Conservation (phyloP, 2,888 invertebrate species). For the Ctena decussata region DNA sequence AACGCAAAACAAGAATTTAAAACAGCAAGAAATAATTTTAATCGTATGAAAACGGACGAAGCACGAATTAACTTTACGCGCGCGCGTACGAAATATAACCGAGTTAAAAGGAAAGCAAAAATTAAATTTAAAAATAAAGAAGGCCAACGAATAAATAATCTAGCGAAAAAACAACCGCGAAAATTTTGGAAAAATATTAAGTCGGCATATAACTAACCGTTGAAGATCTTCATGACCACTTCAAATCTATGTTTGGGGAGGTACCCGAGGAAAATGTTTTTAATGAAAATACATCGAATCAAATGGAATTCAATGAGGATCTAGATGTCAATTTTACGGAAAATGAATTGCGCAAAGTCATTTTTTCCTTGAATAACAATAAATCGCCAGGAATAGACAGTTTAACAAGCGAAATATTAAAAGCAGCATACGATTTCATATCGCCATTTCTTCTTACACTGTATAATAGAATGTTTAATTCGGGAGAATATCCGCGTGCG, state of each 20-base stretch:
- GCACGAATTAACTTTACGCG: neutral
- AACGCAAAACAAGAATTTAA: neutral
- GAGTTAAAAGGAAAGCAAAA: neutral
- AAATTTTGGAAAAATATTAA: constrained; percentile 20
- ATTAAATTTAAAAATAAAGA: neutral
- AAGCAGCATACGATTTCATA: constrained; percentile 14
- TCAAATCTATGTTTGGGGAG: neutral
- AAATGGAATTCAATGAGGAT: constrained; percentile 1
- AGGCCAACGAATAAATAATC: neutral
- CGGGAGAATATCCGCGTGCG: constrained; percentile 12
- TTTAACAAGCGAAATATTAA: constrained; percentile 16
- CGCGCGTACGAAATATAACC: neutral
- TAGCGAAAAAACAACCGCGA: constrained; percentile 11
- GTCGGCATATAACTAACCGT: neutral
- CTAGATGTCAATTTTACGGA: constrained; percentile 19
- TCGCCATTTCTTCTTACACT: constrained; percentile 15
- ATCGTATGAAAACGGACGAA: neutral
- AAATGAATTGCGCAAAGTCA: constrained; percentile 8
- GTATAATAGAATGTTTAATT: constrained; percentile 27
- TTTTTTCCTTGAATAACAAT: constrained; percentile 19
- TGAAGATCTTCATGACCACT: constrained; percentile 9
- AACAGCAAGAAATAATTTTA: neutral
- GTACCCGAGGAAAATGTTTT: neutral
- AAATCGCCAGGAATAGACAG: constrained; percentile 3
- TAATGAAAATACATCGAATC: neutral